Evolutionary conservation across 1,140 invertebrate species (phyloP), one percentile per base, ranked within the genome.

Genomic region (Meloidogyne floridensis): DNA sequence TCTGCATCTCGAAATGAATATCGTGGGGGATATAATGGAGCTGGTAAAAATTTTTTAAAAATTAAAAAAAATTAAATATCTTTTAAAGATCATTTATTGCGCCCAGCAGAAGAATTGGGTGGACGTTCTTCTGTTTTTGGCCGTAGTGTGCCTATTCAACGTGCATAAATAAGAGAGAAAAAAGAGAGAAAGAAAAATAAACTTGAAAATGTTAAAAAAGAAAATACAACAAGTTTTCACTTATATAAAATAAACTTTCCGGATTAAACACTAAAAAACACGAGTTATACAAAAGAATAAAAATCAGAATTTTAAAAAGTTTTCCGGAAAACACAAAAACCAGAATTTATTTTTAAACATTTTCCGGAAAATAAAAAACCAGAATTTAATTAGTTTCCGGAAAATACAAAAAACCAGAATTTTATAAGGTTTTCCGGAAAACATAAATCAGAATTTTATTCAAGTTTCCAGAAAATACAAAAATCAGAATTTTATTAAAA

Each of bases 91-190:
- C 54, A 82, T 43, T 56, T 82, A 32, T 81, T 82, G 42, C 81
- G 81, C 2, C 81, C 81, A 5, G 73, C 77, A 8, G 81, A 82
- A 81, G 81, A 82, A 54, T 32, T 82, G 51, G 81, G 81, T 42
- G 81, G 75, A 10, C 81, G 78, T 15, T 72, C 43, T 73, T 75
- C 51, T 56, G 77, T 59, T 18, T 80, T 72, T 72, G 69, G 80
- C 47, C 81, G 81, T 8, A 82, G 73, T 69, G 81, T 82, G 51
- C 81, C 71, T 15, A 82, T 82, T 7, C 77, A 79, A 13, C 77
- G 77, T 32, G 77, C 53, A 13, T 79, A 18, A 78, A 69, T 2
- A 18, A 9, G n/a, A 76, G 47, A n/a, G 74, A 10, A 20, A 75
- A 75, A 47, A 9, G 18, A 20, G 20, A 4, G 42, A 10, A 20